These are phyloP conservation scores for Motacilla alba DNA, from an alignment of 2,113 vertebrate genomes.

Conservation along the genomic window DNA sequence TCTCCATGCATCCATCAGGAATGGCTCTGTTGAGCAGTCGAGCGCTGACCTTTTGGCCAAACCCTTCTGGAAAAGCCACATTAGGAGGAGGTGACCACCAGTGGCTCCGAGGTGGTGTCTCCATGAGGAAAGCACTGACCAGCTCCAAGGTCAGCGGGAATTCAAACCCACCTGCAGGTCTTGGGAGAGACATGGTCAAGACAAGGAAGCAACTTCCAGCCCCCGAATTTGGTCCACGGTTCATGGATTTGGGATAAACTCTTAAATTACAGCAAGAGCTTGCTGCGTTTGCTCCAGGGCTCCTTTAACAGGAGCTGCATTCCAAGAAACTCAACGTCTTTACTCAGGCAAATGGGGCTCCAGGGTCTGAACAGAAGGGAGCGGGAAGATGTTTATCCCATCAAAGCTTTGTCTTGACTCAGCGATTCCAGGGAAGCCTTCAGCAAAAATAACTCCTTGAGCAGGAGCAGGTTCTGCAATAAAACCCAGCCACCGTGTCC, in stretches of 20 bases:
- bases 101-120: fast-evolving
- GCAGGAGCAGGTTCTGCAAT: conserved; percentile 10
- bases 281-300: neutral
- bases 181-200: neutral
- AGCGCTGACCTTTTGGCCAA: neutral
- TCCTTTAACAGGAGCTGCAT: conserved; percentile 27
- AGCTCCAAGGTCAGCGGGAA: neutral
- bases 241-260: neutral
- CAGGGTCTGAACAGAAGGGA: conserved; percentile 60
- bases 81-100: neutral
- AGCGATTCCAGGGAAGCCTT: conserved; percentile 20
- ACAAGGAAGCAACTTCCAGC: too few species aligned
- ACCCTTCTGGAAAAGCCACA: neutral
- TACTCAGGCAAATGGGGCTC: conserved; percentile 45
- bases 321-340: conserved; percentile 15
- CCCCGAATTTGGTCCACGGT: fast-evolving
- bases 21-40: neutral
- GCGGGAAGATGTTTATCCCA: conserved; percentile 21
- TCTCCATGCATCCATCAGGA: neutral
- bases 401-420: conserved; percentile 40
- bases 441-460: conserved; percentile 17
- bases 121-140: neutral
- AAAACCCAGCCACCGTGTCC: conserved; percentile 25
- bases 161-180: neutral
- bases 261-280: neutral